Conservation (phyloP, 2,888 invertebrate species). For the Dilophus febrilis region DNA sequence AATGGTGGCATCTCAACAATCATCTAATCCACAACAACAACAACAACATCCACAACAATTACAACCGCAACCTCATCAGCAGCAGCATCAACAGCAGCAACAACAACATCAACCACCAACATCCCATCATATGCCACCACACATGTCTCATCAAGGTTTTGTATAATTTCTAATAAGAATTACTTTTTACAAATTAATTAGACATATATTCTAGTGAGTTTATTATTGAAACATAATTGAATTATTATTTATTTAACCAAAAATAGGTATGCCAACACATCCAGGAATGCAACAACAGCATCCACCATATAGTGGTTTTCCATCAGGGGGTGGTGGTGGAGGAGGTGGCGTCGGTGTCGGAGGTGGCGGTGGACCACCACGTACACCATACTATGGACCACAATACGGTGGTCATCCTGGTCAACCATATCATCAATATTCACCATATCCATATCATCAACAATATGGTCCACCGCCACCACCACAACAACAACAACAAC, state of each 20-base stretch:
- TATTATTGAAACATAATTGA: too few species aligned
- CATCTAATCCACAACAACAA: slow-evolving; percentile 11
- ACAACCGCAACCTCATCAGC: slow-evolving; percentile 9
- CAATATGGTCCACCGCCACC: slow-evolving; percentile 24
- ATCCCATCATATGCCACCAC: slow-evolving; percentile 14
- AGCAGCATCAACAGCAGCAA: slow-evolving; percentile 9
- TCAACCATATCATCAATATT: slow-evolving; percentile 25
- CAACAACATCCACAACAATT: slow-evolving; percentile 6
- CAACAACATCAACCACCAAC: slow-evolving; percentile 10
- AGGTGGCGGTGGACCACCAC: slow-evolving; percentile 24
- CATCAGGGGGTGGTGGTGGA: slow-evolving; percentile 22
- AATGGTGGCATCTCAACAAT: slow-evolving; percentile 11
- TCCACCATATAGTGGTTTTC: slow-evolving; percentile 25
- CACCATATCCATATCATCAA: slow-evolving; percentile 22
- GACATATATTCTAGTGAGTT: too few species aligned
- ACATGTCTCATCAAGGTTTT: slow-evolving; percentile 11
- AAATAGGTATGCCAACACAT: slow-evolving; percentile 20
- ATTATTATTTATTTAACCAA: slow-evolving; percentile 5
- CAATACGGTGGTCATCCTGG: slow-evolving; percentile 28
- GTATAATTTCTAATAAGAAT: not conserved
- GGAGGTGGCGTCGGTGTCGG: too few species aligned
- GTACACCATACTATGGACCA: slow-evolving; percentile 28
- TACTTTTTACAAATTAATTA: not conserved
- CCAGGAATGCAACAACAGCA: slow-evolving; percentile 18
- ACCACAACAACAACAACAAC: slow-evolving; percentile 23